Conservation (phyloP, 2,113 vertebrate species). For the Clupea harengus region DNA sequence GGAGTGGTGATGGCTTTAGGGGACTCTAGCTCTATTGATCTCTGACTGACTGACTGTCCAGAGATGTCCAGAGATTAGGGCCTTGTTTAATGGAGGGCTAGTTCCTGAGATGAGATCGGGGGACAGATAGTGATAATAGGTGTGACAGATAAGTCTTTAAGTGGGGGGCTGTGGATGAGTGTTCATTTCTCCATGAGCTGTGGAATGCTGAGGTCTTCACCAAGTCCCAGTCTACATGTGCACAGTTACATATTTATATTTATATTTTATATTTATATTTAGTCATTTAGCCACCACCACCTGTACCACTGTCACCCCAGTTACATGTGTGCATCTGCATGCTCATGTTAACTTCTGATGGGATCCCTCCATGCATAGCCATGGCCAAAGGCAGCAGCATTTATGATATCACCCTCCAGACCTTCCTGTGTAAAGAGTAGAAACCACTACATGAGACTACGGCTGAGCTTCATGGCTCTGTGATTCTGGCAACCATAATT, state of each 20-base stretch:
- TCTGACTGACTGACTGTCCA: not conserved
- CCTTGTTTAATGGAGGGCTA: slow-evolving; percentile 17
- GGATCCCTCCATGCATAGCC: not conserved
- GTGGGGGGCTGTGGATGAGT: slow-evolving; percentile 8
- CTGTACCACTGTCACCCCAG: no score
- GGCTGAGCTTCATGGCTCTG: not conserved
- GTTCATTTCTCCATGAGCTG: slow-evolving; percentile 26
- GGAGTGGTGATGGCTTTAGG: not conserved
- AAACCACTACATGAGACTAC: not conserved
- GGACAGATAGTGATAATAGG: not conserved
- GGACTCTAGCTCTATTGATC: not conserved
- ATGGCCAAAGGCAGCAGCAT: not conserved
- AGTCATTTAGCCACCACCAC: no score
- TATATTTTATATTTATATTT: no score
- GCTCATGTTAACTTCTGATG: not conserved
- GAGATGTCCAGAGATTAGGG: slow-evolving; percentile 5
- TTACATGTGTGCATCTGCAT: not conserved
- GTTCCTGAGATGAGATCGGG: slow-evolving; percentile 31
- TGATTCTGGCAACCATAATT: not conserved
- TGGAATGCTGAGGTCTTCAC: not conserved
- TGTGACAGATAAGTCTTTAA: not conserved
- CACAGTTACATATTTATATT: not conserved
- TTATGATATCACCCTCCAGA: not conserved
- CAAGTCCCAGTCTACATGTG: not conserved
- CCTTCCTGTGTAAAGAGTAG: not conserved